Base-by-base conservation (phyloP, 37 sponge, comb jelly and placozoan species). In the Spongilla lacustris region DNA sequence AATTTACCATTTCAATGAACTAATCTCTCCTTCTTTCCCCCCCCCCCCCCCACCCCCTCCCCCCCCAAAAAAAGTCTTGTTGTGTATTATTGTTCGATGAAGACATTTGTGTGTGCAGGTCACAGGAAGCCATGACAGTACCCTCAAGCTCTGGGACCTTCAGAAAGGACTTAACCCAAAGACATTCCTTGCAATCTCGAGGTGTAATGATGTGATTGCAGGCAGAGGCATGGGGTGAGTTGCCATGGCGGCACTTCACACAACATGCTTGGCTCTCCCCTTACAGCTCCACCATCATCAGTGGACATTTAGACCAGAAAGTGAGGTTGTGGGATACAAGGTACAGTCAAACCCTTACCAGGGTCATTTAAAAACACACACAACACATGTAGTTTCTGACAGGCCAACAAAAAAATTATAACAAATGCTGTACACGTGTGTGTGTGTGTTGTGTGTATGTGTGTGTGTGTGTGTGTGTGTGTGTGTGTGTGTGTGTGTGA, bases 71-170 rank as follows among this genome's bases (percentile, higher is more conserved):
- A n/a, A n/a, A n/a, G n/a, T n/a, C n/a, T n/a, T n/a, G n/a, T n/a
- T n/a, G n/a, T n/a, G n/a, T n/a, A n/a, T n/a, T n/a, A n/a, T n/a
- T n/a, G n/a, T n/a, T n/a, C n/a, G n/a, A n/a, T 66, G 67, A 22
- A 21, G 17, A 73, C 74, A 73, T 27, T 75, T 33, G 6, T 12
- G 10, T 10, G 5, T 70, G 5, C 78, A 92, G 93, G 86, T 96
- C 12, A 91, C 98, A 30, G 98, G 98, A 0, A 94, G 97, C 79
- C 96, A 98, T 72, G 98, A 98, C 41, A 71, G 97, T 29, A 98
- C 98, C 4, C 91, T 98, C 41, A 94, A 94, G 75, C 75, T 98
- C 25, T 98, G 98, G 98, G 98, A 98, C 83, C 88, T 98, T 30
- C 76, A 86, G 26, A 82, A 76, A 66, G 90, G 85, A 87, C 70